Percentiles rank a stretch among this genome's conserved stretches.
Evolutionary conservation across 2,797 vertebrate genomes (phyloP).

Genomic region (Glossophaga mutica): DNA sequence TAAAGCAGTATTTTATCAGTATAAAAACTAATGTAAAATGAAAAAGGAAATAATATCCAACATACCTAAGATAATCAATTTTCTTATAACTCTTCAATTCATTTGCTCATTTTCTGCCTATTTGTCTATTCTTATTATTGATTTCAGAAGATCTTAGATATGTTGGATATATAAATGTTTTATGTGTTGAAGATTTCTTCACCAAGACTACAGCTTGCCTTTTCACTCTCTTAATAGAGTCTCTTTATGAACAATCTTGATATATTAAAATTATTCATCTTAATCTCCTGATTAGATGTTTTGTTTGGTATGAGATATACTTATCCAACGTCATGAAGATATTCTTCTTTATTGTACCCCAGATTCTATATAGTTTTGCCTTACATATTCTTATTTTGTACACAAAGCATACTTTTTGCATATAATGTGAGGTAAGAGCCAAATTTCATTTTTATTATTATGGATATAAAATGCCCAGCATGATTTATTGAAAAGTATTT

Average conservation of each 20-base stretch:
- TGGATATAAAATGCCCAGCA: conserved; percentile 24
- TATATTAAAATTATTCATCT: neutral
- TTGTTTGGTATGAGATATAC: neutral
- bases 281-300: neutral
- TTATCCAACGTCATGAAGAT: neutral
- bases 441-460: conserved; percentile 44
- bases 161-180: neutral
- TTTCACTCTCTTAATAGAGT: neutral
- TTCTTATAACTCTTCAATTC: neutral
- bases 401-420: neutral
- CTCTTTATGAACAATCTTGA: neutral
- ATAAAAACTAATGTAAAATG: neutral
- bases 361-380: neutral
- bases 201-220: neutral
- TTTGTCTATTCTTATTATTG: neutral
- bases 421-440: neutral
- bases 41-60: neutral
- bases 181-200: neutral
- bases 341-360: neutral
- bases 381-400: neutral
- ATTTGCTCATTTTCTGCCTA: neutral
- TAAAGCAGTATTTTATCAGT: neutral
- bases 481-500: conserved; percentile 63
- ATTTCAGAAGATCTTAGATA: neutral
- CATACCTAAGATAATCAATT: neutral